Evolutionary conservation across 2,888 invertebrate genomes (phyloP).

Genomic region (Neoaliturus tenellus): DNA sequence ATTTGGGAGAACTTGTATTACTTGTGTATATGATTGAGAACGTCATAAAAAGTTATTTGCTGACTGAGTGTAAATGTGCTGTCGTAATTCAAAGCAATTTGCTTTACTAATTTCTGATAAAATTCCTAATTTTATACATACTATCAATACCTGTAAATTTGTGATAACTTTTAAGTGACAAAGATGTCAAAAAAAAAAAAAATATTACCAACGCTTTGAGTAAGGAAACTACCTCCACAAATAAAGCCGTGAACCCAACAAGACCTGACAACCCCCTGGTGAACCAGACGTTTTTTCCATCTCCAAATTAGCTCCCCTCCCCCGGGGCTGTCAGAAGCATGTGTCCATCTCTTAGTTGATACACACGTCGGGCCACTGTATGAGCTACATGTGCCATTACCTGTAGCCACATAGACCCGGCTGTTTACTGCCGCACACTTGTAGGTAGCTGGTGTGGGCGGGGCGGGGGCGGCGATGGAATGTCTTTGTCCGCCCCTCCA

Average conservation of each 20-base stretch:
- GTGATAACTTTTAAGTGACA: too few species aligned
- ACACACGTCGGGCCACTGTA: not conserved
- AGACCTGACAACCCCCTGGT: not conserved
- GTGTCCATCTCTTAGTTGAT: not conserved
- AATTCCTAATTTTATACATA: too few species aligned
- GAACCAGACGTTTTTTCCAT: not conserved
- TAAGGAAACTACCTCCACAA: too few species aligned
- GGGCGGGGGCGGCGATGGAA: not conserved
- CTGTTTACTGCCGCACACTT: not conserved
- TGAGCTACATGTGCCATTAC: not conserved
- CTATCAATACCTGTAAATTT: too few species aligned
- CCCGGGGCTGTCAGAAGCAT: not conserved
- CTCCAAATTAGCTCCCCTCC: not conserved
- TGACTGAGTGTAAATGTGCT: too few species aligned
- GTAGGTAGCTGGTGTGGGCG: not conserved
- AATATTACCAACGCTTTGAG: too few species aligned
- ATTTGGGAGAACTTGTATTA: too few species aligned
- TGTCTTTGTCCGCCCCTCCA: conserved; percentile 29
- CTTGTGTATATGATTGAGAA: too few species aligned
- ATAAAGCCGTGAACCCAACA: not conserved
- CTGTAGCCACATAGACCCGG: not conserved
- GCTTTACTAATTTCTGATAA: too few species aligned
- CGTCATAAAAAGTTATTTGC: too few species aligned
- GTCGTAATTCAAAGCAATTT: too few species aligned
- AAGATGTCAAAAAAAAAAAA: too few species aligned